Evolutionary conservation across 2,888 invertebrate species (phyloP).

Genomic region (Trisateles emortualis): DNA sequence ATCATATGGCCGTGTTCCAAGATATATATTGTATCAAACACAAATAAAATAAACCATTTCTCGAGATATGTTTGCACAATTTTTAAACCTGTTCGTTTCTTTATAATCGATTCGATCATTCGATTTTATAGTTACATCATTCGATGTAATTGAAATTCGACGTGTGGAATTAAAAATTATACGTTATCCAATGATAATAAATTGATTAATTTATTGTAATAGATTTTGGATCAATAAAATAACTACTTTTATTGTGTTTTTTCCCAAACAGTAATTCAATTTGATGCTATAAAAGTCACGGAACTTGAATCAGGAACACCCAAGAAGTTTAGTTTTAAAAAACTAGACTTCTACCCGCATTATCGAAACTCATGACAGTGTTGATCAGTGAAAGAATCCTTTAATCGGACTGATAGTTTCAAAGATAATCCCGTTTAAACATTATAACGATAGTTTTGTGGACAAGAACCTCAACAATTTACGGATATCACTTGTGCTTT

Average conservation of each 20-base stretch:
- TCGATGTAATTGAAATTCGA: constrained; percentile 4
- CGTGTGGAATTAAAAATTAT: constrained; percentile 1
- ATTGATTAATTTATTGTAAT: not conserved
- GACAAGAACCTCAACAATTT: too few relatives aligned
- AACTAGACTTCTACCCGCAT: not conserved
- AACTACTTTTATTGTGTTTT: not conserved
- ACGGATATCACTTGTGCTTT: too few relatives aligned
- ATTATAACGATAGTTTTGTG: too few relatives aligned
- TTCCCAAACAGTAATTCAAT: constrained; percentile 1
- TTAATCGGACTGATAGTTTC: too few relatives aligned
- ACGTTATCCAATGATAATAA: not conserved
- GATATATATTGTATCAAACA: not conserved
- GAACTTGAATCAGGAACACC: not conserved
- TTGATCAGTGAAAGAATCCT: too few relatives aligned
- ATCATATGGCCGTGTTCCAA: too few relatives aligned
- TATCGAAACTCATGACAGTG: too few relatives aligned
- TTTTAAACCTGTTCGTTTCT: constrained; percentile 9
- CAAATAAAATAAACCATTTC: not conserved
- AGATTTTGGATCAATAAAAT: not conserved
- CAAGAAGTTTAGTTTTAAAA: not conserved
- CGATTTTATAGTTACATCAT: constrained; percentile 12
- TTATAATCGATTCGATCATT: constrained; percentile 3
- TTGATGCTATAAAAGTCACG: not conserved
- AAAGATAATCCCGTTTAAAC: too few relatives aligned
- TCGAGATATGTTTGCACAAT: constrained; percentile 5